Conservation (phyloP, 1,140 invertebrate genomes). For the Drosophila pectinifera region DNA sequence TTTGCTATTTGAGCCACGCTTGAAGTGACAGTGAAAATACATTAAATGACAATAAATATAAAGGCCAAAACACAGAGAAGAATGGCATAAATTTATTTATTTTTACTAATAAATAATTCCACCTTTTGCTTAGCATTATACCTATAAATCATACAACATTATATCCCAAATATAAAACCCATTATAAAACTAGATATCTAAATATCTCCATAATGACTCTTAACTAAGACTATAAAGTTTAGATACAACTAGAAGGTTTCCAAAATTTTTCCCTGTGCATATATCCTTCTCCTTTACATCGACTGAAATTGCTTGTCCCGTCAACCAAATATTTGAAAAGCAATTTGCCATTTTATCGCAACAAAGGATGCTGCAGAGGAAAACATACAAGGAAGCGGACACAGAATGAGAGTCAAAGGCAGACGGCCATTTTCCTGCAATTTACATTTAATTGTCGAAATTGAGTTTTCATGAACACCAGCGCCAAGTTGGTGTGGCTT, state of each 20-base stretch:
- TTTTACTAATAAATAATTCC: no score
- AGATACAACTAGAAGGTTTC: no score
- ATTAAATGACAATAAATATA: constrained; percentile 2
- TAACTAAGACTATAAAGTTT: no score
- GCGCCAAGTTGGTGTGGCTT: constrained; percentile 1
- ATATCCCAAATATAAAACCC: no score
- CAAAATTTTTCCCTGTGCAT: constrained; percentile 8
- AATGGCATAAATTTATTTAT: no score
- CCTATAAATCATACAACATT: no score
- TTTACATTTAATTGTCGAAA: constrained; percentile 29
- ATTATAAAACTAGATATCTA: no score
- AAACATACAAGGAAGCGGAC: constrained; percentile 12
- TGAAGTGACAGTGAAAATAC: constrained; percentile 39
- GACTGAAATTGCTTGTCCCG: constrained; percentile 65
- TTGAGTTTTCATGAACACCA: constrained; percentile 1
- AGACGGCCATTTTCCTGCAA: constrained; percentile 9
- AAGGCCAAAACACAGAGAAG: not conserved
- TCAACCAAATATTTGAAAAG: constrained; percentile 72
- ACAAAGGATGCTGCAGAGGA: constrained; percentile 37
- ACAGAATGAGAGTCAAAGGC: not conserved
- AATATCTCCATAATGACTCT: no score
- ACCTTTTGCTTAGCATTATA: not conserved
- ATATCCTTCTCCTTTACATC: not conserved
- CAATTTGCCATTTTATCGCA: constrained; percentile 53
- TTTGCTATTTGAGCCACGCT: constrained; percentile 68